phyloP scores from a whole-genome alignment of 2,113 vertebrate species.

The Tachycineta bicolor region DNA sequence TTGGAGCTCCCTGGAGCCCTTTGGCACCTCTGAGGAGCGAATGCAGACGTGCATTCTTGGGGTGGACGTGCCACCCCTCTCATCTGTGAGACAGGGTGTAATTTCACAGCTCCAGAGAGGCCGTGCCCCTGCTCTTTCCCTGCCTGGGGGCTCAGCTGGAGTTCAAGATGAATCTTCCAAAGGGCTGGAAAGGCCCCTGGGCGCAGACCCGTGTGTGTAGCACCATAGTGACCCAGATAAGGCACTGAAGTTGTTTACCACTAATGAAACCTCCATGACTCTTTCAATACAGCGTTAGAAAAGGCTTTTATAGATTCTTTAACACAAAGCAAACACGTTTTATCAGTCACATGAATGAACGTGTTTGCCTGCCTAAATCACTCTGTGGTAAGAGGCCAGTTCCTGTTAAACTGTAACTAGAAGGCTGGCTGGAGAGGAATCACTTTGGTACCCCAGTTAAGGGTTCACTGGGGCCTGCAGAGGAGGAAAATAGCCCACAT shows the following conservation, averaged over 20 bases:
- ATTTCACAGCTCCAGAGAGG: background rate
- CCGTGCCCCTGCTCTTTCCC: background rate
- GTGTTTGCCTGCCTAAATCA: slow-evolving; percentile 45
- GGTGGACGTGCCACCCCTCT: background rate
- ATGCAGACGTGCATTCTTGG: background rate
- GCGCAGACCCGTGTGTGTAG: background rate
- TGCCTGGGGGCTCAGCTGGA: background rate
- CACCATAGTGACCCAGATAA: slow-evolving; percentile 9
- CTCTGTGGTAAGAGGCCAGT: background rate
- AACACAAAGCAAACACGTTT: slow-evolving; percentile 42
- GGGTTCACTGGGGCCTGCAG: background rate
- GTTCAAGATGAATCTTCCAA: background rate
- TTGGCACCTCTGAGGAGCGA: background rate
- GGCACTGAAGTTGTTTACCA: slow-evolving; percentile 13
- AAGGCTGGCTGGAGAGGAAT: background rate
- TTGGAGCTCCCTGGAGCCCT: background rate
- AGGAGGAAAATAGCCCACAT: background rate
- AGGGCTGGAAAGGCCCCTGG: background rate
- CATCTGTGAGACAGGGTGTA: fast-evolving
- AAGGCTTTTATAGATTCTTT: slow-evolving; percentile 57
- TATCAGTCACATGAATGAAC: slow-evolving; percentile 51
- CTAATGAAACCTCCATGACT: slow-evolving; percentile 38
- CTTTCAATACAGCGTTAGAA: slow-evolving; percentile 21
- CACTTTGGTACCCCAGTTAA: background rate
- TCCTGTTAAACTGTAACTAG: slow-evolving; percentile 48